Conservation (phyloP, 2,888 invertebrate genomes). For the Xiphydria camelus region DNA sequence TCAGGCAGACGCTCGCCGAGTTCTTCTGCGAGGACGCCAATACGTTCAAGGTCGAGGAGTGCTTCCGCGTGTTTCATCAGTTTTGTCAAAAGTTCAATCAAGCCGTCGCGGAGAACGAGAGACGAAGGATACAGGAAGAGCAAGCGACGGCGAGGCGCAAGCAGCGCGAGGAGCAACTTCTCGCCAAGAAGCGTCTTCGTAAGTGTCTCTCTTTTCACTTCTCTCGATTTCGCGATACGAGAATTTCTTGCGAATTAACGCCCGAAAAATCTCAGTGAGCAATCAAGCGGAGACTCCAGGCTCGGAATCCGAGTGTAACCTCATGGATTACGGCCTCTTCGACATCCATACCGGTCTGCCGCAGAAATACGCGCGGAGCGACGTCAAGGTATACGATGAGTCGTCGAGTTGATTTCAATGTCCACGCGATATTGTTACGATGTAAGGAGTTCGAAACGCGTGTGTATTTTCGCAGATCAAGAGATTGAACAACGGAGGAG, state of each 20-base stretch:
- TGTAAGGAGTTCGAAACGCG: neutral
- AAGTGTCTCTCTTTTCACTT: constrained; percentile 34
- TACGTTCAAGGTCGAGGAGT: constrained; percentile 91
- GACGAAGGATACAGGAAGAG: constrained; percentile 80
- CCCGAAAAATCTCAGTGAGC: too few species aligned
- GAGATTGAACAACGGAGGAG: constrained; percentile 59
- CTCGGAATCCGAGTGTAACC: constrained; percentile 73
- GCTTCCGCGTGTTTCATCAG: constrained; percentile 84
- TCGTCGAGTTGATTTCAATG: constrained; percentile 11
- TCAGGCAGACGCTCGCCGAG: constrained; percentile 79
- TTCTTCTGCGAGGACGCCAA: constrained; percentile 94
- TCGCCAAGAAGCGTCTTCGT: constrained; percentile 67
- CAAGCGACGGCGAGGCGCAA: constrained; percentile 79
- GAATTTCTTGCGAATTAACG: constrained; percentile 10
- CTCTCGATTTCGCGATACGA: neutral
- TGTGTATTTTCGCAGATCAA: constrained; percentile 44
- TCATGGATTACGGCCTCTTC: constrained; percentile 77
- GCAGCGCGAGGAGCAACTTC: constrained; percentile 74
- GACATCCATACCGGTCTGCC: constrained; percentile 72
- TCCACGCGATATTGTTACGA: too few species aligned
- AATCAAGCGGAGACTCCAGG: constrained; percentile 73
- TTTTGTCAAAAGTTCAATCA: constrained; percentile 88
- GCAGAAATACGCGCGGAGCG: constrained; percentile 56
- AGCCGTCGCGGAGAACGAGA: constrained; percentile 82
- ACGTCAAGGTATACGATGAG: constrained; percentile 49